Evolutionary conservation across 1,140 invertebrate genomes (phyloP), one percentile per base, ranked within the genome.

Genomic region (Episyrphus balteatus): DNA sequence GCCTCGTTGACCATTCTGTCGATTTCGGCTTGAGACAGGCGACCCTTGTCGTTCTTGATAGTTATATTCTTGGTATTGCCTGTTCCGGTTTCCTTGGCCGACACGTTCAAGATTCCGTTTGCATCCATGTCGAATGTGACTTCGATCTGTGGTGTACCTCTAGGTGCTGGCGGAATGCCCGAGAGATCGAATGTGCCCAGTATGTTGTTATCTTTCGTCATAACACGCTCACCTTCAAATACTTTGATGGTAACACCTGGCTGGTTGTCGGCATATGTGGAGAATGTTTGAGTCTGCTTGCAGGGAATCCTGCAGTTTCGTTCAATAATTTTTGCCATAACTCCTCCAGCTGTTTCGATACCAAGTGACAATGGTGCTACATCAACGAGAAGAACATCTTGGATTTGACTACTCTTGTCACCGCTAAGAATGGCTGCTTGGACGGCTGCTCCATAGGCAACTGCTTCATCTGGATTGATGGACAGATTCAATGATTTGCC

Each of bases 41-140:
- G 73, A 17, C 86, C 83, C 58, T 88, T 88, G 62, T 91, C 86
- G 59, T 90, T 90, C 18, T 83, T 87, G 49, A 90, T 88, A 14
- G 82, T 86, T 54, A 91, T 89, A 56, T 88, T 84, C 72, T 75
- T 45, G 64, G 74, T 32, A 73, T 69, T 74, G 3, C 74, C 73
- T 0, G 73, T 72, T 19, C 70, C 69, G 42, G 60, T 70, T 48
- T 79, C 76, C 46, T 70, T 71, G 6, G 76, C 76, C 0, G 76
- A 75, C 2, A 86, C 82, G 55, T 76, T 78, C 34, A 86, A 66
- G 31, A 86, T 82, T 18, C 82, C 83, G 52, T 84, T 84, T 3
- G 79, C 80, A 54, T 82, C 80, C 34, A 82, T 61, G 51, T 82
- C 78, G 53, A 83, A 82, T 1, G 78, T 78, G 18, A 82, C 79